phyloP scores from a whole-genome alignment of 2,113 vertebrate species.

The Chelonoidis abingdonii region DNA sequence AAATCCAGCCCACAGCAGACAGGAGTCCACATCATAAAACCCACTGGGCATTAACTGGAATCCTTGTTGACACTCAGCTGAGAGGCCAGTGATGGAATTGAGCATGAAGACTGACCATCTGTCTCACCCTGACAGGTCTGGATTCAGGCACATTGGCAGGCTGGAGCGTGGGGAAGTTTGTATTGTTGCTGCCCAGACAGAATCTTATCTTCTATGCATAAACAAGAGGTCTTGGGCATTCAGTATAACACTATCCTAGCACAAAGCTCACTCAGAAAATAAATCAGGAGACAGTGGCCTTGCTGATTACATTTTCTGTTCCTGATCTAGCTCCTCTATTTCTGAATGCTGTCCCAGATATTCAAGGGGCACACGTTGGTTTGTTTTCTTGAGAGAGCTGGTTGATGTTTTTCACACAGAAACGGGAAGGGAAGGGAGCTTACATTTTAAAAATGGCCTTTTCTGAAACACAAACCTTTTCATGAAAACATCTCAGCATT shows the following conservation, averaged over 20 bases:
- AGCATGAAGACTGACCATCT: neutral
- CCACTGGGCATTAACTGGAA: neutral
- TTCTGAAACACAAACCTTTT: neutral
- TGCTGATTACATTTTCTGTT: neutral
- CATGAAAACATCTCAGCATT: neutral
- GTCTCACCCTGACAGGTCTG: neutral
- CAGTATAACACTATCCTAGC: neutral
- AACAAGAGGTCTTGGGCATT: neutral
- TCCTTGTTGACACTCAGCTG: neutral
- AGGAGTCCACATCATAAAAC: neutral
- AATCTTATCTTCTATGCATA: neutral
- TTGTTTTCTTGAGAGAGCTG: neutral
- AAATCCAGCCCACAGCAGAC: neutral
- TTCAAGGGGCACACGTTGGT: neutral
- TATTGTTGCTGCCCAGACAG: neutral
- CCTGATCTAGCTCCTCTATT: neutral
- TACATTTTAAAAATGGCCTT: neutral
- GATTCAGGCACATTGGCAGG: neutral
- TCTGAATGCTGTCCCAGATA: neutral
- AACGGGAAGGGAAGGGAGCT: neutral
- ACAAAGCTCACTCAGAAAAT: neutral
- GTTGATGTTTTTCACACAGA: neutral
- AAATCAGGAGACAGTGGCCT: neutral
- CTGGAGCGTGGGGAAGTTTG: neutral
- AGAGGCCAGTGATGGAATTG: rapidly evolving